Conservation (phyloP, 2,888 invertebrate genomes). For the Nemurella pictetii region DNA sequence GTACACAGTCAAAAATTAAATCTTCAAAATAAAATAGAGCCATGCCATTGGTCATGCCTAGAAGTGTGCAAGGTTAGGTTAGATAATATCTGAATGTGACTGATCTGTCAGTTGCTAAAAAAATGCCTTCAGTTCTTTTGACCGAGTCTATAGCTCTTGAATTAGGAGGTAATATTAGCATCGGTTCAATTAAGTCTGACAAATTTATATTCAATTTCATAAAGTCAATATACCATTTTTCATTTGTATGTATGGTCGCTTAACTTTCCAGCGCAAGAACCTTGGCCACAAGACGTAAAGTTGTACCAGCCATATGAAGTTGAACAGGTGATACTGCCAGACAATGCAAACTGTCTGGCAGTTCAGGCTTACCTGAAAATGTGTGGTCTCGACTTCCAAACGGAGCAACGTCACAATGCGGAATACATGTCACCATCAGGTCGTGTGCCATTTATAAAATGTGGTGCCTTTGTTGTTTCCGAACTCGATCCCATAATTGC, state of each 20-base stretch:
- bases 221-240: neutral
- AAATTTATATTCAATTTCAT: too few species aligned
- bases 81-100: neutral
- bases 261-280: slow-evolving; percentile 72
- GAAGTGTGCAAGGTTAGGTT: neutral
- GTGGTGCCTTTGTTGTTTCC: slow-evolving; percentile 84
- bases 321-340: slow-evolving; percentile 91
- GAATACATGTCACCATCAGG: slow-evolving; percentile 94
- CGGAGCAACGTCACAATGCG: slow-evolving; percentile 86
- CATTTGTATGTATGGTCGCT: neutral
- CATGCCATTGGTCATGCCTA: neutral
- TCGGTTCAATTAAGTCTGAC: neutral
- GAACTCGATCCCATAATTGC: slow-evolving; percentile 91
- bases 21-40: too few species aligned
- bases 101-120: slow-evolving; percentile 35
- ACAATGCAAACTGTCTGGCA: slow-evolving; percentile 91
- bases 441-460: slow-evolving; percentile 89
- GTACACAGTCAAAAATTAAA: too few species aligned
- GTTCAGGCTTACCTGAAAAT: slow-evolving; percentile 93
- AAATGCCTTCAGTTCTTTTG: slow-evolving; percentile 49
- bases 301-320: slow-evolving; percentile 89
- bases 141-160: slow-evolving; percentile 47
- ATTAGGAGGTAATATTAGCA: slow-evolving; percentile 44
- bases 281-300: slow-evolving; percentile 87
- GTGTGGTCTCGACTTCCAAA: slow-evolving; percentile 81